Base-by-base conservation (phyloP, 2,113 vertebrate genomes). In the Carollia perspicillata region DNA sequence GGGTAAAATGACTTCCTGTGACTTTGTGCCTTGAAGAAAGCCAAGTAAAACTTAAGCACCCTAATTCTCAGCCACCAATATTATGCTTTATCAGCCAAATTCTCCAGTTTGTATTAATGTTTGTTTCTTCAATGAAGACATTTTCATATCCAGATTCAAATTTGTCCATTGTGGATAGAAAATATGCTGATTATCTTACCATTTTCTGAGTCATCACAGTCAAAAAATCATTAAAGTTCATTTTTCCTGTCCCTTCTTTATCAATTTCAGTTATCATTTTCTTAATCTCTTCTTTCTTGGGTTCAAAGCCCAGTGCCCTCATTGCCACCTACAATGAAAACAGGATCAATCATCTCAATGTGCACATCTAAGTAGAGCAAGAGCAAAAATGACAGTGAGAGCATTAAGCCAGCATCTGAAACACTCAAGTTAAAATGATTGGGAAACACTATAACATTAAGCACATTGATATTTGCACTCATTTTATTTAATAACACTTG, bases 261-360 rank as follows among this genome's bases (percentile, higher is more conserved):
- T 99, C 99, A 2, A 99, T 99, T 84, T 99, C 99, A 2, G 98
- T 96, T n/a, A 99, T 99, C 98, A 99, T 99, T 98, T 99, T 99
- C 98, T 99, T 99, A 95, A 99, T 99, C 96, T 99, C 99, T 97
- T 99, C 99, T 95, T 99, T 99, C 96, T 99, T 99, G 10, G 99
- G 99, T 96, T 99, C 99, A 97, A 99, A 99, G 0, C 99, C 99
- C 79, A 99, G 98, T 0, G 99, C 99, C 97, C 99, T 98, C 99
- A 99, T 99, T 17, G 99, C 99, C 49, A 99, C 99, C 99, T 99
- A 74, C 68, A 96, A 90, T 9, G 42, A 87, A 96, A 95, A 92
- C 20, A 81, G n/a, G 17, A 81, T n/a, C 16, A 69, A 78, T n/a
- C 12, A 69, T 60, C 37, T 95, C 77, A 90, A 53, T 42, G 90